phyloP scores from a whole-genome alignment of 2,113 vertebrate genomes.

The Aramus guarauna region DNA sequence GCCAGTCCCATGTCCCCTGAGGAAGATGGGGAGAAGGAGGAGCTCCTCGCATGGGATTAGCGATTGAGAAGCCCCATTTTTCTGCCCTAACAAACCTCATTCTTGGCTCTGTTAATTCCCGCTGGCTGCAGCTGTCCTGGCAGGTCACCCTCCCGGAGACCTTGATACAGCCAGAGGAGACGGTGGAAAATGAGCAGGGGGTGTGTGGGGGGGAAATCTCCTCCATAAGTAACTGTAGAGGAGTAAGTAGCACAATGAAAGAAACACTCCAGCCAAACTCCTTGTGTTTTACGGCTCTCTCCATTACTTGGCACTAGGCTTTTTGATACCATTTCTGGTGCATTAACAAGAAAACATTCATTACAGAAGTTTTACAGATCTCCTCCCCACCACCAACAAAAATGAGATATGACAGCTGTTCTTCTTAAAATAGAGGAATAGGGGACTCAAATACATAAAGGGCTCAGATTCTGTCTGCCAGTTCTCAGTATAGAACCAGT shows the following conservation, averaged over 20 bases:
- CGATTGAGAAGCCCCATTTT: not conserved
- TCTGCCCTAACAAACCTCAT: not conserved
- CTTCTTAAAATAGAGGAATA: not conserved
- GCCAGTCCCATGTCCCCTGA: accelerated
- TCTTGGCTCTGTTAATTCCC: not conserved
- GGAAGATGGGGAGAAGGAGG: not conserved
- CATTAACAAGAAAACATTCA: not conserved
- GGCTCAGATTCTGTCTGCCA: not conserved
- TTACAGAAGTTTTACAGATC: not conserved
- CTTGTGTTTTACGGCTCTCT: not conserved
- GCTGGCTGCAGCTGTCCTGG: constrained; percentile 39
- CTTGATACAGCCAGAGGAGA: not conserved
- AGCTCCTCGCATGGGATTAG: not conserved
- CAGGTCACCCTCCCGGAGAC: not conserved
- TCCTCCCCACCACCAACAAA: not conserved
- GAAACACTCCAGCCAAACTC: not conserved
- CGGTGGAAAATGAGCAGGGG: not conserved
- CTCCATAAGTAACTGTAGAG: not conserved
- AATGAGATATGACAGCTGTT: not conserved
- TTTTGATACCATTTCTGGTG: not conserved
- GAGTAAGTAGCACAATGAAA: not conserved
- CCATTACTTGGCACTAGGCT: not conserved
- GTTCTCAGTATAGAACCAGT: not conserved
- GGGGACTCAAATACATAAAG: not conserved
- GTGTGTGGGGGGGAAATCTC: not conserved